These are phyloP conservation scores for Nomada ferruginata DNA, from an alignment of 2,888 invertebrate genomes.

Conservation along the genomic window DNA sequence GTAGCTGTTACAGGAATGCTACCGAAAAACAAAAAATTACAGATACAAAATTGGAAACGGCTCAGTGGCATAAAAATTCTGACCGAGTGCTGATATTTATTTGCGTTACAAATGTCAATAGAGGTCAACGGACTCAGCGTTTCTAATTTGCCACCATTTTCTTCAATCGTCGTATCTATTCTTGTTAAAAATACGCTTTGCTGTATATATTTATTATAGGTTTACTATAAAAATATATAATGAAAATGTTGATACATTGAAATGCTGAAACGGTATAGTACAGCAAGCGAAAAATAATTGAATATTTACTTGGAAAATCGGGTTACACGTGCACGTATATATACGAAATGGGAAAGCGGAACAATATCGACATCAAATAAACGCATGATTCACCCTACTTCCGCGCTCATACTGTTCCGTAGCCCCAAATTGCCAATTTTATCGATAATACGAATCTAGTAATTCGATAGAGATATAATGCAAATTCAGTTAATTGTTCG, in stretches of 20 bases:
- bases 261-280: too few relatives aligned
- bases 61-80: too few relatives aligned
- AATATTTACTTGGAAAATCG: neutral
- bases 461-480: constrained; percentile 84
- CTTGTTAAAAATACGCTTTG: too few relatives aligned
- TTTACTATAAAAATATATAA: too few relatives aligned
- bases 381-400: constrained; percentile 64
- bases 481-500: constrained; percentile 84
- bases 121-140: too few relatives aligned
- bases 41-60: neutral
- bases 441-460: constrained; percentile 84
- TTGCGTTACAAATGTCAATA: too few relatives aligned
- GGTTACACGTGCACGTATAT: neutral
- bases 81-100: too few relatives aligned
- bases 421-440: constrained; percentile 82
- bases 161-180: too few relatives aligned
- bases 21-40: constrained; percentile 17
- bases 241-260: too few relatives aligned
- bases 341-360: neutral
- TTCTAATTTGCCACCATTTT: too few relatives aligned
- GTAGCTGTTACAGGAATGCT: neutral
- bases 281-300: neutral
- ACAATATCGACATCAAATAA: constrained; percentile 75
- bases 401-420: constrained; percentile 14
- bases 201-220: too few relatives aligned